Percentiles rank a stretch among this genome's conserved stretches.
Conservation (phyloP, 2,797 vertebrate species). For the Chrosomus eos region DNA sequence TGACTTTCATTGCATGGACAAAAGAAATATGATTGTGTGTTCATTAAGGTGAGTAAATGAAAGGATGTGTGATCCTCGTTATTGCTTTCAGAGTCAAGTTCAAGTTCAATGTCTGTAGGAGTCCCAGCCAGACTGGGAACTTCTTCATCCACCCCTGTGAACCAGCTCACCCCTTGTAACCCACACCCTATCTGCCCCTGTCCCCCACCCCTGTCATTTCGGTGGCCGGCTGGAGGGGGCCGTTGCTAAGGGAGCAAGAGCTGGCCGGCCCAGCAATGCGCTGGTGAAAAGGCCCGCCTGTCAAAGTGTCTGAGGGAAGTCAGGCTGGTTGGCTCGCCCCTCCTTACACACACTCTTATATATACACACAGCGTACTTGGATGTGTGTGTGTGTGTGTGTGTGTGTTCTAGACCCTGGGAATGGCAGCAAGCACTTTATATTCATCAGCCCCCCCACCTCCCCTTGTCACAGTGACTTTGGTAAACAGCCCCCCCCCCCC, state of each 20-base stretch:
- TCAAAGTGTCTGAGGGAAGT: constrained; percentile 91
- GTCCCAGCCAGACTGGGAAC: constrained; percentile 59
- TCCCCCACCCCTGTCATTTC: constrained; percentile 27
- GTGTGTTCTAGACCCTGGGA: constrained; percentile 88
- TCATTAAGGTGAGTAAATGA: not conserved
- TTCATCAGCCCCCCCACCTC: constrained; percentile 83
- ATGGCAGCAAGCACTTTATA: constrained; percentile 90
- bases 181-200: constrained; percentile 40
- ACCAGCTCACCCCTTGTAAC: constrained; percentile 50
- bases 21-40: not conserved
- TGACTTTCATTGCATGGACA: not conserved
- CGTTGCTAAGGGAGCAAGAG: constrained; percentile 94
- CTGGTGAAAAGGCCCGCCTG: constrained; percentile 90
- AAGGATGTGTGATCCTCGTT: not conserved
- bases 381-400: constrained; percentile 49
- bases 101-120: constrained; percentile 76
- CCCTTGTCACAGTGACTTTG: constrained; percentile 16
- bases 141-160: constrained; percentile 70
- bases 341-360: constrained; percentile 38
- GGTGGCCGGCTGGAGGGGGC: constrained; percentile 70
- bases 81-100: constrained; percentile 79
- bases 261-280: constrained; percentile 85
- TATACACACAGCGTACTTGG: constrained; percentile 26
- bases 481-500: not conserved
- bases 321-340: constrained; percentile 66